A percentile compares a stretch with the other conserved stretches of the same genome.
These are phyloP conservation scores for Hemiscyllium ocellatum DNA, from an alignment of 2,113 vertebrate genomes.

Conservation along the genomic window DNA sequence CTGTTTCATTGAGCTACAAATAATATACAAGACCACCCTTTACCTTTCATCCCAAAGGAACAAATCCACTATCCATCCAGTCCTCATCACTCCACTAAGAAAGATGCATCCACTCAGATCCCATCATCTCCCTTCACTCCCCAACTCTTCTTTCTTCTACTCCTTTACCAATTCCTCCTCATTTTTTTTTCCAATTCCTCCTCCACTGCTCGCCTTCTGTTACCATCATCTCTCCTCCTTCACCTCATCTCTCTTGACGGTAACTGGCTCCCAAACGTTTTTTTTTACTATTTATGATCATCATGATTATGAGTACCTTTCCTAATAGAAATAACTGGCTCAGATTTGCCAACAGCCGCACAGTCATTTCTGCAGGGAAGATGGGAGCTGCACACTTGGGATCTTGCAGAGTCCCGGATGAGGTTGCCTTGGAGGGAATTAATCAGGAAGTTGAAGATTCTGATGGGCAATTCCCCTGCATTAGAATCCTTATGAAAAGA, in stretches of 20 bases:
- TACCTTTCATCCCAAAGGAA: not conserved
- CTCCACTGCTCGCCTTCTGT: not conserved
- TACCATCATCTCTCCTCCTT: not conserved
- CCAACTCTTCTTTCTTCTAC: not conserved
- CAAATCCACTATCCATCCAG: not conserved
- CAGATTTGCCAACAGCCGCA: too few species aligned
- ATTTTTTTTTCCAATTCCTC: not conserved
- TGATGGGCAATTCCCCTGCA: too few species aligned
- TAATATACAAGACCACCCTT: not conserved
- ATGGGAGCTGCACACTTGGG: too few species aligned
- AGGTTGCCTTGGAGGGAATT: too few species aligned
- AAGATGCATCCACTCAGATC: not conserved
- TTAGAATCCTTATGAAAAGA: too few species aligned
- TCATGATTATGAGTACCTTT: not conserved
- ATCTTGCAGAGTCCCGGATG: too few species aligned
- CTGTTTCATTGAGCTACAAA: not conserved
- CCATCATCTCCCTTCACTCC: not conserved
- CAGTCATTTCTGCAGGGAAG: too few species aligned
- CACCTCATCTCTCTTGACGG: not conserved
- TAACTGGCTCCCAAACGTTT: not conserved
- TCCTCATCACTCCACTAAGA: not conserved
- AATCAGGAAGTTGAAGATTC: too few species aligned
- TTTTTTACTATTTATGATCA: not conserved
- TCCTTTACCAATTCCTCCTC: not conserved
- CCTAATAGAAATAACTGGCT: not conserved